Conservation (phyloP, 2,888 invertebrate genomes). For the Palloptera scutellata region DNA sequence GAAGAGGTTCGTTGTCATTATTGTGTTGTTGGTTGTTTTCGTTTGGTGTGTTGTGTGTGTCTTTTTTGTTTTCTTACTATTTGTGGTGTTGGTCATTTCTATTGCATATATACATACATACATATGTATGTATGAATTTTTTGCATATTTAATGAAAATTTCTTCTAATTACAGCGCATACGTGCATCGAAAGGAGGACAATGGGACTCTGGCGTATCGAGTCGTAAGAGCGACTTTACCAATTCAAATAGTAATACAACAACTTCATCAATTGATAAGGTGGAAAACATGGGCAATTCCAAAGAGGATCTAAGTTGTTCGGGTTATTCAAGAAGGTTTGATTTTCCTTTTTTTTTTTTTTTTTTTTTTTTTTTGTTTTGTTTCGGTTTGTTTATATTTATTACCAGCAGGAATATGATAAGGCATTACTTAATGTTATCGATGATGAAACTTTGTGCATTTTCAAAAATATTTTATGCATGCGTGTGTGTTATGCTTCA, state of each 20-base stretch:
- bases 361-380: not conserved
- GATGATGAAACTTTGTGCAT: no score
- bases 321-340: conserved; percentile 67
- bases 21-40: not conserved
- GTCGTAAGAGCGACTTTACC: conserved; percentile 65
- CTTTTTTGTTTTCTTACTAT: not conserved
- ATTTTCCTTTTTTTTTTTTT: not conserved
- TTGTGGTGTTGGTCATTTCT: conserved; percentile 5
- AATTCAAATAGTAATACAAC: conserved; percentile 66
- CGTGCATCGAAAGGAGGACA: conserved; percentile 54
- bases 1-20: conserved; percentile 50
- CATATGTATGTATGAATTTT: conserved; percentile 19
- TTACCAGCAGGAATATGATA: no score
- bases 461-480: no score
- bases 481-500: no score
- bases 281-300: conserved; percentile 56
- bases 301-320: conserved; percentile 59
- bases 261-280: conserved; percentile 65
- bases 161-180: conserved; percentile 45
- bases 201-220: conserved; percentile 65
- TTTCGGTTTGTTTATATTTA: not conserved
- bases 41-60: conserved; percentile 30
- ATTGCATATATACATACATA: not conserved
- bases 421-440: no score
- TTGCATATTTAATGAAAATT: conserved; percentile 19